These are phyloP conservation scores for Pollimyrus isidori DNA, from an alignment of 2,113 vertebrate species.

Conservation along the genomic window DNA sequence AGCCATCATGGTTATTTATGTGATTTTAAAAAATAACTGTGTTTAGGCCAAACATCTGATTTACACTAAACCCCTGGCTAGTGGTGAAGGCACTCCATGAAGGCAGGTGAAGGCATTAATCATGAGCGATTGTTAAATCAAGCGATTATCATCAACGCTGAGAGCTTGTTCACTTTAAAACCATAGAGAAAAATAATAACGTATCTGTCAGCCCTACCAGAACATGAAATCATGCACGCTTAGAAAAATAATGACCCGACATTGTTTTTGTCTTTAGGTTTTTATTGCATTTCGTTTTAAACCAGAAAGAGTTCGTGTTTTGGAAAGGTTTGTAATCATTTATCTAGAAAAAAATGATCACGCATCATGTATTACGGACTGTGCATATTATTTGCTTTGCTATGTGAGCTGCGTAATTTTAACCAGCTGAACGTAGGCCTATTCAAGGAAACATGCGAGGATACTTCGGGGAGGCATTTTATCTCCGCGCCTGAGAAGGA, in stretches of 20 bases:
- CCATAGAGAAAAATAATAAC: not conserved
- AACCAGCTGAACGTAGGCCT: constrained; percentile 28
- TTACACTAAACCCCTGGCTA: not conserved
- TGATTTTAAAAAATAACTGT: not conserved
- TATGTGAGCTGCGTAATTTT: not conserved
- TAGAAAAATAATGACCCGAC: not conserved
- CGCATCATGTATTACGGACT: not conserved
- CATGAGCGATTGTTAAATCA: not conserved
- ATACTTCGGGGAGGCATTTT: constrained; percentile 44
- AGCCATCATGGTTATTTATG: not conserved
- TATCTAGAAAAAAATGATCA: too few species aligned
- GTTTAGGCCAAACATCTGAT: not conserved
- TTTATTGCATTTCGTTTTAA: not conserved
- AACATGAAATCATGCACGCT: not conserved
- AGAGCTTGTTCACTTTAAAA: not conserved
- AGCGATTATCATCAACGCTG: not conserved
- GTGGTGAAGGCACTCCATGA: not conserved
- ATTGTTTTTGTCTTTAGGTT: not conserved
- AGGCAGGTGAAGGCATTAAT: not conserved
- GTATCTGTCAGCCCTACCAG: not conserved
- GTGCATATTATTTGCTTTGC: not conserved
- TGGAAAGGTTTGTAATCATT: not conserved
- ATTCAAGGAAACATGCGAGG: constrained; percentile 43
- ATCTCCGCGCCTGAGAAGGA: constrained; percentile 44
- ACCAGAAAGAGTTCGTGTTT: not conserved